A percentile compares a stretch with the other conserved stretches of the same genome.
These are phyloP conservation scores for Ips typographus DNA, from an alignment of 1,140 invertebrate species.

Conservation along the genomic window DNA sequence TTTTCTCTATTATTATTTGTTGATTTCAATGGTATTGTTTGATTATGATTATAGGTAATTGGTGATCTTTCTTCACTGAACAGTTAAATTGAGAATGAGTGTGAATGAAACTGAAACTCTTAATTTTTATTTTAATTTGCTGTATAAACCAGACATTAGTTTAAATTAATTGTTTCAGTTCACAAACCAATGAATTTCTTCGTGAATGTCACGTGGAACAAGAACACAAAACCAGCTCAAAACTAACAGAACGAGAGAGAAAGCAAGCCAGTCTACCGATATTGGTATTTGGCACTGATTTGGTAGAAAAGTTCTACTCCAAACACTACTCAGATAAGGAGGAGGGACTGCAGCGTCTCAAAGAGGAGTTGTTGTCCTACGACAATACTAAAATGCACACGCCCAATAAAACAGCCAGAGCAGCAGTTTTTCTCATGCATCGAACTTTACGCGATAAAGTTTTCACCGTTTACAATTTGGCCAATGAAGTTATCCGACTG, in stretches of 20 bases:
- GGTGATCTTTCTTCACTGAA: no score
- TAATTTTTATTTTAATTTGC: no score
- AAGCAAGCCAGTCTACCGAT: constrained; percentile 89
- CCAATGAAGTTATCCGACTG: constrained; percentile 74
- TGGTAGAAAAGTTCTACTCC: constrained; percentile 92
- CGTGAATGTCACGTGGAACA: constrained; percentile 67
- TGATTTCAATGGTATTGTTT: no score
- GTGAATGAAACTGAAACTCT: no score
- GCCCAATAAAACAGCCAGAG: constrained; percentile 75
- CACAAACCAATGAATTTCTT: constrained; percentile 76
- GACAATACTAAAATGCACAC: constrained; percentile 57
- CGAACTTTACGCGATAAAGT: constrained; percentile 80
- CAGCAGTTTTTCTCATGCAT: constrained; percentile 74
- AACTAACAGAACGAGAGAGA: constrained; percentile 81
- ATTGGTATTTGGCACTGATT: constrained; percentile 82
- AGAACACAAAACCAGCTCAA: constrained; percentile 60
- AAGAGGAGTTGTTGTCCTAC: constrained; percentile 69
- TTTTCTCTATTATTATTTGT: no score
- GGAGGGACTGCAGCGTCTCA: constrained; percentile 77
- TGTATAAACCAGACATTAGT: no score
- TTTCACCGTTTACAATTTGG: constrained; percentile 78
- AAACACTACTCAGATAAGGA: constrained; percentile 92
- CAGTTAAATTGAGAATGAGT: no score
- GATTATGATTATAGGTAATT: no score
- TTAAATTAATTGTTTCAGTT: constrained; percentile 56